These are phyloP conservation scores for Fregetta grallaria DNA, from an alignment of 2,113 vertebrate species.

Conservation along the genomic window DNA sequence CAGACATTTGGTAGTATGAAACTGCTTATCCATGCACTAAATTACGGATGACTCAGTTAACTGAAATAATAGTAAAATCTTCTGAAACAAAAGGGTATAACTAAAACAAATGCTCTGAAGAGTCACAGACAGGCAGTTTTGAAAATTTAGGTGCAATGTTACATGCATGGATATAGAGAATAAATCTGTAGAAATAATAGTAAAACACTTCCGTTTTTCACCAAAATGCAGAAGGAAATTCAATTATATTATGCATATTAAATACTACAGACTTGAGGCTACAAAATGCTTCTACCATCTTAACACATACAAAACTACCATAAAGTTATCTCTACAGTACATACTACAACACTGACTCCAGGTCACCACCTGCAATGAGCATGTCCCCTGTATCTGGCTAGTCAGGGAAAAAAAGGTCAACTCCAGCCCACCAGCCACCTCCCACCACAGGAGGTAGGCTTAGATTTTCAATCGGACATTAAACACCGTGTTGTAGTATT, in stretches of 20 bases:
- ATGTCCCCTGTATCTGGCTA: background rate
- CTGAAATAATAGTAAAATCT: conserved; percentile 29
- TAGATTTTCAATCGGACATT: conserved; percentile 19
- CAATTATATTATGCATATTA: conserved; percentile 69
- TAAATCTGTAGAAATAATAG: conserved; percentile 70
- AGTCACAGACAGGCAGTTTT: conserved; percentile 53
- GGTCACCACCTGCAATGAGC: conserved; percentile 47
- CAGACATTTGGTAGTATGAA: conserved; percentile 65
- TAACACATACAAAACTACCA: conserved; percentile 72
- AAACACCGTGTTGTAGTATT: conserved; percentile 36
- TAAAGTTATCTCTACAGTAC: conserved; percentile 75
- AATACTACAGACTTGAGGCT: conserved; percentile 73
- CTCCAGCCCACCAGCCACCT: conserved; percentile 49
- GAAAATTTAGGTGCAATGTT: conserved; percentile 58
- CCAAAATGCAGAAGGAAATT: conserved; percentile 76
- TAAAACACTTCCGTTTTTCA: conserved; percentile 68
- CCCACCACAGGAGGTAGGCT: conserved; percentile 13
- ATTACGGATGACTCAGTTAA: conserved; percentile 17
- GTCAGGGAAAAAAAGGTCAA: conserved; percentile 47
- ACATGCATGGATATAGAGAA: conserved; percentile 72
- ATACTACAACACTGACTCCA: conserved; percentile 70
- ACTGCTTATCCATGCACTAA: conserved; percentile 76
- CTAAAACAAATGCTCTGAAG: conserved; percentile 48
- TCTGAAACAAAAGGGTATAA: conserved; percentile 8
- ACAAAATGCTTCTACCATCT: conserved; percentile 72